Evolutionary conservation across 1,140 invertebrate genomes (phyloP).

Genomic region (Zelostemma sp.): DNA sequence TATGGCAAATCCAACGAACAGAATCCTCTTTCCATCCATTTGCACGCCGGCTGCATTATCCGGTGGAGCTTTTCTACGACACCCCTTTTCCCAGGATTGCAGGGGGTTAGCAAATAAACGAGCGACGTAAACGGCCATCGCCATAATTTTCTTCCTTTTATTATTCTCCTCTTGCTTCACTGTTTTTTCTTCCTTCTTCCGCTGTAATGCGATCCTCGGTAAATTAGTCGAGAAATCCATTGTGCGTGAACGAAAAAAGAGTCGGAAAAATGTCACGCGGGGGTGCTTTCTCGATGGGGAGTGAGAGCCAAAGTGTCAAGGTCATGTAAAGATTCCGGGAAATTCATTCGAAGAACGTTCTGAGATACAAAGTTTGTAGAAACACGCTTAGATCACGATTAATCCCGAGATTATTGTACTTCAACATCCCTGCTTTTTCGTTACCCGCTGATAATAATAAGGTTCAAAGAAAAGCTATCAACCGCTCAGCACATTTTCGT

Average conservation of each 20-base stretch:
- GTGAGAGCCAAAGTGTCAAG: neutral
- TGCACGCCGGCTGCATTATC: constrained; percentile 50
- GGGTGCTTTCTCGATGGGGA: neutral
- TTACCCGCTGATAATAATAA: neutral
- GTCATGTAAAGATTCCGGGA: neutral
- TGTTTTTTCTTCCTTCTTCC: neutral
- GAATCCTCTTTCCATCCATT: constrained; percentile 47
- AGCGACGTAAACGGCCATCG: constrained; percentile 47
- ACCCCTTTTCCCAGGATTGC: constrained; percentile 43
- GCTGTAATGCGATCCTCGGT: neutral
- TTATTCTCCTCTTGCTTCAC: constrained; percentile 8
- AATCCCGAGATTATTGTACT: too few relatives aligned
- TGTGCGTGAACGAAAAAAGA: neutral
- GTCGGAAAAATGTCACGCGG: neutral
- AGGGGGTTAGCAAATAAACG: constrained; percentile 50
- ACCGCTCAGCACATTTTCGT: neutral
- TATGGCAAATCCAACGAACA: constrained; percentile 35
- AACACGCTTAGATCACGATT: too few relatives aligned
- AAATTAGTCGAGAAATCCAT: constrained; percentile 2
- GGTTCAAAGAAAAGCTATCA: neutral
- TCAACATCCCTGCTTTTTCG: too few relatives aligned
- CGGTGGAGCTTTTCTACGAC: constrained; percentile 37
- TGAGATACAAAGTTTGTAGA: too few relatives aligned
- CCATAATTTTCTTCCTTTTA: constrained; percentile 44
- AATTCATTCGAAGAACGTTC: too few relatives aligned